phyloP scores from a whole-genome alignment of 2,888 invertebrate genomes.

The Cheilosia pagana region DNA sequence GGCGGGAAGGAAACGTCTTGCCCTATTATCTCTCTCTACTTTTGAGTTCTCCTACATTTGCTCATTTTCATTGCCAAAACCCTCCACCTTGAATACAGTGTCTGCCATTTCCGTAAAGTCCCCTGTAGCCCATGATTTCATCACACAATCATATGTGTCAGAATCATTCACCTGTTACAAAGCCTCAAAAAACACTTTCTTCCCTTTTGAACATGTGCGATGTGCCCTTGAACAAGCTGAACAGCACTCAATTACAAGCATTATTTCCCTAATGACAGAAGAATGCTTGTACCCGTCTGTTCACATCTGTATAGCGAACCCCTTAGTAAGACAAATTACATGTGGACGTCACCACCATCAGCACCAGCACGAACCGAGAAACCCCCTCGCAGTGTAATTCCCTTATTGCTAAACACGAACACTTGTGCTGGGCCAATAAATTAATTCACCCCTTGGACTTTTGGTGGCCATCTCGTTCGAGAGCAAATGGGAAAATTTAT shows the following conservation, averaged over 20 bases:
- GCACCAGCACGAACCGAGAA: slow-evolving; percentile 6
- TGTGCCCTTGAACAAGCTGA: neutral
- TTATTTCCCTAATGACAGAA: slow-evolving; percentile 64
- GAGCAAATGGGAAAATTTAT: slow-evolving; percentile 19
- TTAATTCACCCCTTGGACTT: slow-evolving; percentile 47
- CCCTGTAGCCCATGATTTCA: neutral
- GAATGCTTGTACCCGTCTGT: slow-evolving; percentile 56
- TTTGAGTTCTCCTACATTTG: too few species aligned
- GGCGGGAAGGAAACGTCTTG: too few species aligned
- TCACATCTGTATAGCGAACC: slow-evolving; percentile 27
- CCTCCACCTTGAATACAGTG: neutral
- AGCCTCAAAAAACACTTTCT: slow-evolving; percentile 19
- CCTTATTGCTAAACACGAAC: slow-evolving; percentile 22
- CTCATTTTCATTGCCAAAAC: neutral
- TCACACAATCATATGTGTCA: slow-evolving; percentile 34
- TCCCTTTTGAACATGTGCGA: neutral
- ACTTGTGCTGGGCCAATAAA: slow-evolving; percentile 58
- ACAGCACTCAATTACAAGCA: slow-evolving; percentile 59
- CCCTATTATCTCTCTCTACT: too few species aligned
- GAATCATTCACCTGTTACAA: slow-evolving; percentile 51
- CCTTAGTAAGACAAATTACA: slow-evolving; percentile 52
- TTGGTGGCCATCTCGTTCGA: slow-evolving; percentile 3
- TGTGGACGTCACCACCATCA: slow-evolving; percentile 46
- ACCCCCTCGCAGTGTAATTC: slow-evolving; percentile 11
- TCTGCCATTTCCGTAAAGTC: neutral